Conservation (phyloP, 2,797 vertebrate species). For the Spea hammondii region DNA sequence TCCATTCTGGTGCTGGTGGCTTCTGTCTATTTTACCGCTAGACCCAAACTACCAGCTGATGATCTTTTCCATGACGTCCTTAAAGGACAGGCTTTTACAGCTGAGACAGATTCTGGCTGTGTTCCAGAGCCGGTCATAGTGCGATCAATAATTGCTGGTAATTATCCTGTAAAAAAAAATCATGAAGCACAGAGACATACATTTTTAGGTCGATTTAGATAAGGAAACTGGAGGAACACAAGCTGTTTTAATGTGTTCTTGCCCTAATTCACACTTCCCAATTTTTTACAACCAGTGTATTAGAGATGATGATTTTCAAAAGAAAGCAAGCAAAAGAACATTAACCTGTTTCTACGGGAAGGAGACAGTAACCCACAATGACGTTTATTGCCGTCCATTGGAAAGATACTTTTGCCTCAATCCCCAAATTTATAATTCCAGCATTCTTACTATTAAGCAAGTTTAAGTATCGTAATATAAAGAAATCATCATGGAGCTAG, state of each 20-base stretch:
- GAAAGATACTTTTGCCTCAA: background rate
- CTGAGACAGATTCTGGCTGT: conserved; percentile 78
- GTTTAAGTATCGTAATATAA: too few relatives aligned
- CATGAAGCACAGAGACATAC: background rate
- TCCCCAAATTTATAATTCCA: background rate
- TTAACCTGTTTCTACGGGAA: background rate
- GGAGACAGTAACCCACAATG: background rate
- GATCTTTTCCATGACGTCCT: conserved; percentile 78
- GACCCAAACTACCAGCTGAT: conserved; percentile 81
- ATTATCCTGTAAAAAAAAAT: background rate
- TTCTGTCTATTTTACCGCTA: conserved; percentile 83
- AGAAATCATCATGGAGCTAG: too few relatives aligned
- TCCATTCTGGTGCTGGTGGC: conserved; percentile 90
- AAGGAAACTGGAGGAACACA: background rate
- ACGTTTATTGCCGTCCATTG: background rate
- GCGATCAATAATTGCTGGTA: background rate
- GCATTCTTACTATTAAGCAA: background rate
- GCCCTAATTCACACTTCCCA: background rate
- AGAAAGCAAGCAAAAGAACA: background rate
- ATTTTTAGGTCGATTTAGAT: too few relatives aligned
- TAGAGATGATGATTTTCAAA: background rate
- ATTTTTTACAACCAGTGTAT: background rate
- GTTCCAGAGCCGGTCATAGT: conserved; percentile 69
- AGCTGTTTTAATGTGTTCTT: background rate
- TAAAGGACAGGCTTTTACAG: conserved; percentile 79